Conservation (phyloP, 37 sponge, comb jelly and placozoan species). For the Cliona cf. orientalis region DNA sequence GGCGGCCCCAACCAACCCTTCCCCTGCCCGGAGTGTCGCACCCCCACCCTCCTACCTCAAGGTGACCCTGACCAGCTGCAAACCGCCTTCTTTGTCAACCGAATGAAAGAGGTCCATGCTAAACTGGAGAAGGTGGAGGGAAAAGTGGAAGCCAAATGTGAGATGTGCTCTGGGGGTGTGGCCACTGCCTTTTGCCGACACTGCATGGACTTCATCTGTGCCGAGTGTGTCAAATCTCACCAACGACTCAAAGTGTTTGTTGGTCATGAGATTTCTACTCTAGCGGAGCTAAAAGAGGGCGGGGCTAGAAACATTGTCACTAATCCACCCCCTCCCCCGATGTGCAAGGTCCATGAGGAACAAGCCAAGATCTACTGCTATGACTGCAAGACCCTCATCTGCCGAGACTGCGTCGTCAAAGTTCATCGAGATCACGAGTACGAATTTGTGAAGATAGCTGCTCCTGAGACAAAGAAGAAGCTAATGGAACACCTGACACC, state of each 20-base stretch:
- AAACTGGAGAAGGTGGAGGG: constrained; percentile 22
- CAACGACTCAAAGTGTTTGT: constrained; percentile 22
- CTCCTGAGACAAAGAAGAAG: constrained; percentile 16
- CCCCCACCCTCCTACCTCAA: constrained; percentile 18
- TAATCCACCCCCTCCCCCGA: not conserved
- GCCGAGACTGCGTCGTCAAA: constrained; percentile 29
- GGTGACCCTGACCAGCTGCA: constrained; percentile 12
- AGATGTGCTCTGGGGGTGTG: constrained; percentile 9
- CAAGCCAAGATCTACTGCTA: constrained; percentile 36
- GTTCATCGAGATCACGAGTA: constrained; percentile 28
- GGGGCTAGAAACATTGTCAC: constrained; percentile 19
- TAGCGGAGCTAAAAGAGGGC: constrained; percentile 27
- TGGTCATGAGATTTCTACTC: constrained; percentile 13
- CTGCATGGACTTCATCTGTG: constrained; percentile 37
- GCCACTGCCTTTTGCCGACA: constrained; percentile 36
- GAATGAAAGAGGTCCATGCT: constrained; percentile 5
- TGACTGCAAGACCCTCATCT: constrained; percentile 46
- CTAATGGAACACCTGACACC: not conserved
- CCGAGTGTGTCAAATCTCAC: constrained; percentile 26
- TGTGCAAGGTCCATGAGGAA: constrained; percentile 26
- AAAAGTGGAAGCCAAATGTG: constrained; percentile 34
- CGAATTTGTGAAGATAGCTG: constrained; percentile 28
- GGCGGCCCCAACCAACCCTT: constrained; percentile 21
- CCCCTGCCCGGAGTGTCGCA: constrained; percentile 41
- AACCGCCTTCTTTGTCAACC: constrained; percentile 36